These are phyloP conservation scores for Pecten maximus DNA, from an alignment of 2,888 invertebrate species.

Conservation along the genomic window DNA sequence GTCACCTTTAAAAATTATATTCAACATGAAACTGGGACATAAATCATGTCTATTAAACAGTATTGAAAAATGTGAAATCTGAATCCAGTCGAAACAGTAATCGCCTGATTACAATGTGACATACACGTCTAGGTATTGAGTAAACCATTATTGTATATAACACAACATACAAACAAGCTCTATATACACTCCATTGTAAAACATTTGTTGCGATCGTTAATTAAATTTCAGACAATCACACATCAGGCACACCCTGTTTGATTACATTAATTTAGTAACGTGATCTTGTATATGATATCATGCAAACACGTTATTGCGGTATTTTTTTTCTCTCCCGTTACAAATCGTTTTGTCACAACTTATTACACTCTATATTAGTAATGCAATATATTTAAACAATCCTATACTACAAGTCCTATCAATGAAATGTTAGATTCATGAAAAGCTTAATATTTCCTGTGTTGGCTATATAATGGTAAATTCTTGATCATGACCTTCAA, in stretches of 20 bases:
- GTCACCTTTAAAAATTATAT: neutral
- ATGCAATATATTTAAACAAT: too few species aligned
- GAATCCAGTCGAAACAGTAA: neutral
- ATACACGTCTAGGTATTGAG: neutral
- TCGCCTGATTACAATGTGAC: neutral
- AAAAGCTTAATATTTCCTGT: neutral
- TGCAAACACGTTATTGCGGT: neutral
- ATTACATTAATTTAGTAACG: conserved; percentile 1
- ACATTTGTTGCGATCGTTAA: neutral
- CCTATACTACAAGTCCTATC: too few species aligned
- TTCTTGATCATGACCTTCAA: neutral
- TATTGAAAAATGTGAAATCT: neutral
- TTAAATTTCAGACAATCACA: conserved; percentile 9
- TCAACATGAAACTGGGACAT: neutral
- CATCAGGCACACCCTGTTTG: neutral
- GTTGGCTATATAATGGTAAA: neutral
- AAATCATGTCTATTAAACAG: neutral
- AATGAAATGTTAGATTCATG: neutral
- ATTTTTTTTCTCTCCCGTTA: neutral
- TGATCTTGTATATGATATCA: neutral
- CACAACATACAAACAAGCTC: neutral
- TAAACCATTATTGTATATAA: neutral
- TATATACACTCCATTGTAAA: neutral
- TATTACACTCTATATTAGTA: neutral
- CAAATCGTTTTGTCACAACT: neutral